phyloP scores from a whole-genome alignment of 1,140 invertebrate genomes.

The Phthorimaea operculella region DNA sequence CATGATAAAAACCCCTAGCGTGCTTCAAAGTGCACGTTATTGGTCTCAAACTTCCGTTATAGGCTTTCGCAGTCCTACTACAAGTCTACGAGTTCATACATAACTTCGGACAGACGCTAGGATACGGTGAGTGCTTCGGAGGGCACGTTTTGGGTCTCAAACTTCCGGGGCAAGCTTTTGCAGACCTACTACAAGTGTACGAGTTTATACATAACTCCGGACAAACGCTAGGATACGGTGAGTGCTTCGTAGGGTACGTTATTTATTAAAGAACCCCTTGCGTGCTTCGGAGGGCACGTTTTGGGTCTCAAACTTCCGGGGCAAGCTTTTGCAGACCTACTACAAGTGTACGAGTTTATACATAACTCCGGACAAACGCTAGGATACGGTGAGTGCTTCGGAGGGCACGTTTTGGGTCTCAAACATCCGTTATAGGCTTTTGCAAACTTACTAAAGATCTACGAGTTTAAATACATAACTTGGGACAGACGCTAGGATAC shows the following conservation, averaged over 20 bases:
- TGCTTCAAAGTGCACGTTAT: no score
- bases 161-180: conserved; percentile 87
- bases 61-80: conserved; percentile 90
- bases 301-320: conserved; percentile 83
- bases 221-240: conserved; percentile 91
- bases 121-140: conserved; percentile 81
- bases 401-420: no score
- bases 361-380: conserved; percentile 95
- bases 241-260: no score
- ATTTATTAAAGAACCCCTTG: no score
- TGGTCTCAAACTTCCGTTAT: conserved; percentile 83
- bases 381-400: conserved; percentile 84
- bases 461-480: conserved; percentile 95
- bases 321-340: conserved; percentile 88
- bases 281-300: no score
- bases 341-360: conserved; percentile 96
- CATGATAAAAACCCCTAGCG: no score
- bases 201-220: conserved; percentile 97
- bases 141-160: no score
- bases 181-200: conserved; percentile 92
- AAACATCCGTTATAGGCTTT: conserved; percentile 88
- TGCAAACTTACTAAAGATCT: conserved; percentile 91
- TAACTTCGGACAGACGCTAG: conserved; percentile 94
- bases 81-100: conserved; percentile 97
- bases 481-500: conserved; percentile 93